Evolutionary conservation across 1,140 invertebrate species (phyloP).

Genomic region (Odontomachus brunneus): DNA sequence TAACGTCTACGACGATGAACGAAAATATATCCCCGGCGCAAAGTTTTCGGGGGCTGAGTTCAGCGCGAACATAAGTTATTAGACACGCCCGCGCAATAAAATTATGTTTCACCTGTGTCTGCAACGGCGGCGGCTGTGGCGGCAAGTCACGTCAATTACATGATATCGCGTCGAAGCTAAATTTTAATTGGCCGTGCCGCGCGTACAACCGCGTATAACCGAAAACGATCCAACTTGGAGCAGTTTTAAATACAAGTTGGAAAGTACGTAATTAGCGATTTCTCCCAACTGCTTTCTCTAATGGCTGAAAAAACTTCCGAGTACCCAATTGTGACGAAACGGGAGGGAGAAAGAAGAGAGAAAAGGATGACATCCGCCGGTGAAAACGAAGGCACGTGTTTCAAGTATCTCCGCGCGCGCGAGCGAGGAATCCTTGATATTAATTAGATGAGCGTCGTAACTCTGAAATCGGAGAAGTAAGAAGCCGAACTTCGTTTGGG

Average conservation of each 20-base stretch:
- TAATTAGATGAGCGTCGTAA: constrained; percentile 69
- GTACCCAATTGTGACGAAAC: constrained; percentile 49
- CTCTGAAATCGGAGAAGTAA: constrained; percentile 72
- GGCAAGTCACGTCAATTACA: constrained; percentile 52
- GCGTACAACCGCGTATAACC: constrained; percentile 18
- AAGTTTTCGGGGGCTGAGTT: constrained; percentile 44
- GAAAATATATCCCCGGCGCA: constrained; percentile 59
- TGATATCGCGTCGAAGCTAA: constrained; percentile 24
- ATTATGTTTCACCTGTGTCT: constrained; percentile 44
- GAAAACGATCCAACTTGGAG: constrained; percentile 47
- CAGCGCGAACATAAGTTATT: constrained; percentile 59
- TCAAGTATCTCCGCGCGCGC: constrained; percentile 40
- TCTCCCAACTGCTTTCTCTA: constrained; percentile 44
- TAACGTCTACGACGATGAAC: constrained; percentile 59
- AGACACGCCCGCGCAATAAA: constrained; percentile 59
- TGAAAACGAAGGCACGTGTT: constrained; percentile 55
- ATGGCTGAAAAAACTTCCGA: constrained; percentile 25
- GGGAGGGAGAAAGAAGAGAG: not conserved
- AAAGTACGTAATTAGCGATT: constrained; percentile 52
- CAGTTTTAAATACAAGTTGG: constrained; percentile 52
- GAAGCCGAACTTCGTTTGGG: constrained; percentile 70
- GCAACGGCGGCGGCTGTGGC: not conserved
- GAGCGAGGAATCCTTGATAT: constrained; percentile 63
- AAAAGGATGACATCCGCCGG: constrained; percentile 46
- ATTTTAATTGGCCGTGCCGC: constrained; percentile 18